phyloP scores from a whole-genome alignment of 1,140 invertebrate genomes.

The Solenopsis invicta region DNA sequence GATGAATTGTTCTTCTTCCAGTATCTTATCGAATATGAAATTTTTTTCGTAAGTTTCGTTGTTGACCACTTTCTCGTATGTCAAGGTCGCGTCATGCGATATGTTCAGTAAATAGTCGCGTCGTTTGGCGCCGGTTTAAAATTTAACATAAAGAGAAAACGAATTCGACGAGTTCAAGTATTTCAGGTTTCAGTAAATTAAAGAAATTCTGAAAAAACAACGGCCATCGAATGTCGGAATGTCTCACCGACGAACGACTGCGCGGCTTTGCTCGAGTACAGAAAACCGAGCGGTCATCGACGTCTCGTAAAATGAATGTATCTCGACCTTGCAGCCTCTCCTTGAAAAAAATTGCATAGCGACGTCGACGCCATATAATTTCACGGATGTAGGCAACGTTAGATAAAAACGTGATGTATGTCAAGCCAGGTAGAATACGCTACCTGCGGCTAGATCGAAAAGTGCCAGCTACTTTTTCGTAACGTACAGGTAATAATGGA shows the following conservation, averaged over 20 bases:
- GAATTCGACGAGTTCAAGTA: not conserved
- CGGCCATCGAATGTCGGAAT: not conserved
- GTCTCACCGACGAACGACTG: too few relatives aligned
- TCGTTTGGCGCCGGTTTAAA: not conserved
- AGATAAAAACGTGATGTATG: conserved; percentile 23
- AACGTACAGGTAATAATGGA: not conserved
- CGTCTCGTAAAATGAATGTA: conserved; percentile 5
- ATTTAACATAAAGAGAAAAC: not conserved
- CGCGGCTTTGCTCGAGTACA: not conserved
- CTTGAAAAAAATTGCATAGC: conserved; percentile 15
- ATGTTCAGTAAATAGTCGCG: not conserved
- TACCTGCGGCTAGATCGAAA: conserved; percentile 5
- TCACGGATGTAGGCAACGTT: conserved; percentile 9
- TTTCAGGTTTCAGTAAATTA: not conserved
- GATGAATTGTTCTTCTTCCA: not conserved
- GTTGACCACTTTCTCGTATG: not conserved
- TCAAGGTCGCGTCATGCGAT: too few relatives aligned
- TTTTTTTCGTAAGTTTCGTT: not conserved
- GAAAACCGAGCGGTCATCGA: conserved; percentile 1
- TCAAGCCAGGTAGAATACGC: conserved; percentile 37
- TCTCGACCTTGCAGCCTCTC: conserved; percentile 6
- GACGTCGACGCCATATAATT: not conserved
- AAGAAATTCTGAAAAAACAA: not conserved
- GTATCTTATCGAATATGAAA: not conserved
- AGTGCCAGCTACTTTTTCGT: conserved; percentile 6